Conservation (phyloP, 2,113 vertebrate genomes). For the Gopherus evgoodei region DNA sequence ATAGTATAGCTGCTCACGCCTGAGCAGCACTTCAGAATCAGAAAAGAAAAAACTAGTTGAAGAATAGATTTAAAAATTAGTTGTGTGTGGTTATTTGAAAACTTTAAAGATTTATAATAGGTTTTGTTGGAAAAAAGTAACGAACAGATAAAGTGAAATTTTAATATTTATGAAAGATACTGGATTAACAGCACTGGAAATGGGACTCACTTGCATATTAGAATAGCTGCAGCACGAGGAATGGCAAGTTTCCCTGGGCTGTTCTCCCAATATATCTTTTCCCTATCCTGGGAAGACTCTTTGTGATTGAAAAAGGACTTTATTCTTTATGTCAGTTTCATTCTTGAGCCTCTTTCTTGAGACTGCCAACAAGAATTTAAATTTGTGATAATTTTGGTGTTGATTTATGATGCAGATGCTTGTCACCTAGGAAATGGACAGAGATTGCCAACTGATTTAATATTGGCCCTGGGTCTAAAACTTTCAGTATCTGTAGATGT, state of each 20-base stretch:
- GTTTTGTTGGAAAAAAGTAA: not conserved
- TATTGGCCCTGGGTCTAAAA: not conserved
- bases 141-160: not conserved
- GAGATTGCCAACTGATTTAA: not conserved
- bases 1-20: not conserved
- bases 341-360: not conserved
- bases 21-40: not conserved
- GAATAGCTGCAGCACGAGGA: not conserved
- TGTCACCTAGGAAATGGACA: not conserved
- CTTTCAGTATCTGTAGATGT: not conserved
- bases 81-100: not conserved
- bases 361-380: fast-evolving
- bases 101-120: not conserved
- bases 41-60: not conserved
- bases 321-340: not conserved
- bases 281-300: not conserved
- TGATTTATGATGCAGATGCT: not conserved
- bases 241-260: not conserved
- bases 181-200: not conserved
- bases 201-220: not conserved
- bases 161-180: not conserved
- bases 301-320: not conserved
- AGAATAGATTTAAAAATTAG: not conserved
- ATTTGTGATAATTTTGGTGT: not conserved
- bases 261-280: not conserved